Evolutionary conservation across 2,113 vertebrate genomes (phyloP), one percentile per base, ranked within the genome.

Genomic region (Chunga burmeisteri): DNA sequence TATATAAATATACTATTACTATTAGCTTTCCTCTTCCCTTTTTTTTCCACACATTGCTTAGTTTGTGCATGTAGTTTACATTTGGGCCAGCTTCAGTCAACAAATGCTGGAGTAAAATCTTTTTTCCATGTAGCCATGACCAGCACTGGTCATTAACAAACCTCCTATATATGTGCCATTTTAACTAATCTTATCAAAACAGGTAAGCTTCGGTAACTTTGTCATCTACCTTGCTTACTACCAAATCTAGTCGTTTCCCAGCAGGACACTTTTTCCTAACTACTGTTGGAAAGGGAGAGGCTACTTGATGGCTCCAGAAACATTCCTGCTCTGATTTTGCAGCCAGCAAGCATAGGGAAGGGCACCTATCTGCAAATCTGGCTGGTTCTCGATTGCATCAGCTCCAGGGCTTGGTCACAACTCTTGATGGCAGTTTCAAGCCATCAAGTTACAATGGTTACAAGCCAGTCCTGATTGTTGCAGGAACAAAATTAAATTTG

Each of bases 391-490:
- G 63, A 79, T 91, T 72, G 70, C 68, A 81, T 95, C 32, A 14
- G 77, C 78, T 85, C 52, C 93, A 81, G 92, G 78, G 44, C 92
- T 90, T 93, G 90, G 71, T 91, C 93, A 82, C 27, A 90, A 55
- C 93, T 97, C 95, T 79, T 90, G 95, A 94, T 80, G 95, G 96
- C 96, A 82, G 79, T 98, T 98, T 98, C 98, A 38, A 38, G 38
- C 38, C 38, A 38, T 38, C 38, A 38, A 38, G 38, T 38, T 38
- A 38, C 38, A 38, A 38, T 74, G 91, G 95, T 98, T 98, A 93
- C 97, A 98, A 97, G 91, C 96, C 98, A 96, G 85, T 96, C 92
- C 68, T 82, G 83, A 98, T 98, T 98, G 98, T 99, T 98, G 95
- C 72, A 95, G 93, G 88, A 98, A 90, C 94, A 98, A 98, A 98